Conservation (phyloP, 2,113 vertebrate genomes). For the Silurus asotus region DNA sequence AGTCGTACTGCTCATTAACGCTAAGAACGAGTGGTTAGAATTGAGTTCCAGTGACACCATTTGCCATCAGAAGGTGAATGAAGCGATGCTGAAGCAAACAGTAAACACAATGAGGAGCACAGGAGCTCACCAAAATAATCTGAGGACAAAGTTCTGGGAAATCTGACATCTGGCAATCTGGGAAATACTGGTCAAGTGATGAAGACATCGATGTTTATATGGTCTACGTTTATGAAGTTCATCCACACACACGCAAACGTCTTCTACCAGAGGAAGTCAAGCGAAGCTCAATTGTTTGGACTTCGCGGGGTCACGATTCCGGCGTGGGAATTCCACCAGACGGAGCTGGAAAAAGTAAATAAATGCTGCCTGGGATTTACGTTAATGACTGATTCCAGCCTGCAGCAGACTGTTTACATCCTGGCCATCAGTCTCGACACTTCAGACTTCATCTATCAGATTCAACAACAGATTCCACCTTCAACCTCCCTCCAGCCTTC, state of each 20-base stretch:
- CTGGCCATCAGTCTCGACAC: background rate
- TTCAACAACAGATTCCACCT: background rate
- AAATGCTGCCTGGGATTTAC: background rate
- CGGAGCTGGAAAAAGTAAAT: background rate
- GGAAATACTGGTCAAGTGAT: background rate
- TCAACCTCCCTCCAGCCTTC: background rate
- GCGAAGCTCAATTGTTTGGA: background rate
- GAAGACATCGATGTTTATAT: background rate
- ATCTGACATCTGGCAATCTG: no score
- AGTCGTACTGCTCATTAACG: background rate
- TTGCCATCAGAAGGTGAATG: background rate
- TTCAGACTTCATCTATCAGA: background rate
- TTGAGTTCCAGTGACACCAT: background rate
- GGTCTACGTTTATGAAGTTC: background rate
- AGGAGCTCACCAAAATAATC: background rate
- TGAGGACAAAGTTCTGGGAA: background rate
- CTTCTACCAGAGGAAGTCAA: background rate
- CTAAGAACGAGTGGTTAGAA: background rate
- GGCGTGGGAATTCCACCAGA: background rate
- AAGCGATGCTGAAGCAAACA: background rate
- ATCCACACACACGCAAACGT: background rate
- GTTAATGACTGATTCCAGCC: background rate
- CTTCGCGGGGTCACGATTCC: no score
- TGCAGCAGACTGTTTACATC: background rate
- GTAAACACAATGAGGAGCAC: background rate